Evolutionary conservation across 2,113 vertebrate species (phyloP).

Genomic region (Ondatra zibethicus): DNA sequence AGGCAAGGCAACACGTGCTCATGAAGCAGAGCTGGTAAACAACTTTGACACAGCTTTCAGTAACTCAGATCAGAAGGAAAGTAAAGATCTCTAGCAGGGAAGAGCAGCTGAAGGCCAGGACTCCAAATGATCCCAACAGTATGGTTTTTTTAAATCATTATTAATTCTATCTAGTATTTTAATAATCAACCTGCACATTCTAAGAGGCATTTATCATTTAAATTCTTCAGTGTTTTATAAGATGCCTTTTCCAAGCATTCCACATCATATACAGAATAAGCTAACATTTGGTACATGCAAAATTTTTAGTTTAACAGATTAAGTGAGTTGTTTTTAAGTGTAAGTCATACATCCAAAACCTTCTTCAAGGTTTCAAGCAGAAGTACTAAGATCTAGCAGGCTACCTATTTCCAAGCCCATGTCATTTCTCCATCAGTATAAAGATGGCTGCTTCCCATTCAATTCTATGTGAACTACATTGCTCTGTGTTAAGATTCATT

Average conservation of each 20-base stretch:
- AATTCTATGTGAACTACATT: neutral
- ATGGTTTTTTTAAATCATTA: neutral
- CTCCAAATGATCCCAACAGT: no score
- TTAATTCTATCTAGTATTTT: neutral
- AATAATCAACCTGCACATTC: neutral
- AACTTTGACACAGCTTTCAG: no score
- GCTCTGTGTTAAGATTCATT: conserved; percentile 24
- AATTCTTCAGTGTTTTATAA: conserved; percentile 26
- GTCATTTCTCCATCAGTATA: conserved; percentile 4
- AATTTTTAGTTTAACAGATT: neutral
- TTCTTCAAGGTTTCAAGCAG: neutral
- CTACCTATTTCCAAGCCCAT: neutral
- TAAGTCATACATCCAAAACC: neutral
- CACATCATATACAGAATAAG: neutral
- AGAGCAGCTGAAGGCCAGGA: no score
- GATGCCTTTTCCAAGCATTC: neutral
- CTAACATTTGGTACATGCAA: conserved; percentile 33
- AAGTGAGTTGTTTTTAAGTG: conserved; percentile 44
- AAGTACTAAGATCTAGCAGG: neutral
- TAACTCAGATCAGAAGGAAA: no score
- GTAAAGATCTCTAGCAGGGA: no score
- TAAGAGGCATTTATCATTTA: neutral
- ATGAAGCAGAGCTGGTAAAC: no score
- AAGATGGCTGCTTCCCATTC: neutral
- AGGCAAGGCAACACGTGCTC: no score